phyloP scores from a whole-genome alignment of 2,888 invertebrate species.

The Hypselothyrea guttata region DNA sequence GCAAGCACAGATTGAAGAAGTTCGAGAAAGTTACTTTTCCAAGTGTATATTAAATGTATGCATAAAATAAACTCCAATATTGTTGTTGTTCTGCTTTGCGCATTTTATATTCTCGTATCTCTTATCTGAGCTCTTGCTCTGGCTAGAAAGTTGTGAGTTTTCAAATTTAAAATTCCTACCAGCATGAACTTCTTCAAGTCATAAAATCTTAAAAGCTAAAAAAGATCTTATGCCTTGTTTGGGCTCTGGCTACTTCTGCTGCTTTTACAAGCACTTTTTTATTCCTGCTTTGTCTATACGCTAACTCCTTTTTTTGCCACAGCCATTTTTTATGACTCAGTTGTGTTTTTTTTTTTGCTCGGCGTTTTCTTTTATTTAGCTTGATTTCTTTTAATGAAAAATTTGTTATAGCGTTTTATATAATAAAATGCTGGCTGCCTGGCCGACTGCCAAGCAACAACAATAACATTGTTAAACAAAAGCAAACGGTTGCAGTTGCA shows the following conservation, averaged over 20 bases:
- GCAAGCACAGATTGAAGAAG: too few species aligned
- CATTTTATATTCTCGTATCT: background rate
- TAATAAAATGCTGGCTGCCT: constrained; percentile 67
- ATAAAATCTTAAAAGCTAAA: constrained; percentile 43
- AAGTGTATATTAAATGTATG: too few species aligned
- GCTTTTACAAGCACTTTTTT: constrained; percentile 13
- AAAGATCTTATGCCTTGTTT: constrained; percentile 51
- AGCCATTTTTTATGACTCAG: constrained; percentile 14
- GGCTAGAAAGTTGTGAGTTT: constrained; percentile 31
- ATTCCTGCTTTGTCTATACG: constrained; percentile 10
- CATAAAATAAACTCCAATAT: too few species aligned
- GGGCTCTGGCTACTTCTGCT: constrained; percentile 32
- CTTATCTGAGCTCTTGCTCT: constrained; percentile 11
- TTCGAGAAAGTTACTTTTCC: too few species aligned
- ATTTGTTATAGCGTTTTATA: constrained; percentile 74
- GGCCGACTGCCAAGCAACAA: constrained; percentile 36
- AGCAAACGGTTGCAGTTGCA: constrained; percentile 45
- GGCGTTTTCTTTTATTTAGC: constrained; percentile 44
- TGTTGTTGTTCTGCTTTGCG: background rate
- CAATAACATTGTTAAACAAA: constrained; percentile 64
- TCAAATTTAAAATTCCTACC: constrained; percentile 45
- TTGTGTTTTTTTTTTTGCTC: constrained; percentile 7
- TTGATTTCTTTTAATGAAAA: constrained; percentile 77
- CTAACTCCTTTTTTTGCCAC: constrained; percentile 59
- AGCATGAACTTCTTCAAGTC: constrained; percentile 37